Percentiles rank a stretch among this genome's conserved stretches.
phyloP scores from a whole-genome alignment of 2,113 vertebrate species.

The Podarcis raffonei region DNA sequence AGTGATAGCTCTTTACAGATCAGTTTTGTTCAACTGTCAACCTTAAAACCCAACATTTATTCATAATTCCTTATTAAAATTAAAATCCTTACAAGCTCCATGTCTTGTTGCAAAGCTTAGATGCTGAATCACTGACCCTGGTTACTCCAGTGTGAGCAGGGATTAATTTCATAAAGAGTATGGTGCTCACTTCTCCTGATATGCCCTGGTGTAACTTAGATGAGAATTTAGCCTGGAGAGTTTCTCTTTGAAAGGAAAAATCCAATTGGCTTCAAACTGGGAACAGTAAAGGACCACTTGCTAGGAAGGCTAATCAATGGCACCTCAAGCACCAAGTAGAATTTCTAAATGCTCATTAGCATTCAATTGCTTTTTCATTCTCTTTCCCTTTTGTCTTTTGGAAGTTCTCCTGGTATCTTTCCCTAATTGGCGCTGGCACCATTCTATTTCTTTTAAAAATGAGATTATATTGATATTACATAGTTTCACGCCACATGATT shows the following conservation, averaged over 20 bases:
- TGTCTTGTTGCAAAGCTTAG: slow-evolving; percentile 33
- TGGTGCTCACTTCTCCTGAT: slow-evolving; percentile 4
- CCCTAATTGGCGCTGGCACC: not conserved
- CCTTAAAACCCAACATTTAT: slow-evolving; percentile 44
- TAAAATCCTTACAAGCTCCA: slow-evolving; percentile 22
- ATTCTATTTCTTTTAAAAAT: slow-evolving; percentile 20
- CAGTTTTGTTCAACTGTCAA: slow-evolving; percentile 18
- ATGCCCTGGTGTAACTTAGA: slow-evolving; percentile 48
- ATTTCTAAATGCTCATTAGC: slow-evolving; percentile 46
- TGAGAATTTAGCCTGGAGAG: slow-evolving; percentile 46
- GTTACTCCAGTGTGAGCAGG: slow-evolving; percentile 20
- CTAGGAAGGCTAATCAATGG: slow-evolving; percentile 45
- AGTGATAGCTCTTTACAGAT: slow-evolving; percentile 35
- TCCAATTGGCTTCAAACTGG: slow-evolving; percentile 43
- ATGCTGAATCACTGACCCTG: slow-evolving; percentile 46
- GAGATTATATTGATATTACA: slow-evolving; percentile 13
- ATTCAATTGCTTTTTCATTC: slow-evolving; percentile 29
- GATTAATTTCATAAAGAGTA: slow-evolving; percentile 45
- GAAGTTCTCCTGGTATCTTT: slow-evolving; percentile 26
- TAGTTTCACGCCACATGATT: not conserved
- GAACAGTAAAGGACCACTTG: slow-evolving; percentile 39
- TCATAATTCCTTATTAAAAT: not conserved
- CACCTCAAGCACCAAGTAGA: slow-evolving; percentile 22
- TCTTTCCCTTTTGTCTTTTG: slow-evolving; percentile 21
- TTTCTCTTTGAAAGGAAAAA: slow-evolving; percentile 41